Conservation (phyloP, 2,888 invertebrate genomes). For the Drosophila neonasuta region DNA sequence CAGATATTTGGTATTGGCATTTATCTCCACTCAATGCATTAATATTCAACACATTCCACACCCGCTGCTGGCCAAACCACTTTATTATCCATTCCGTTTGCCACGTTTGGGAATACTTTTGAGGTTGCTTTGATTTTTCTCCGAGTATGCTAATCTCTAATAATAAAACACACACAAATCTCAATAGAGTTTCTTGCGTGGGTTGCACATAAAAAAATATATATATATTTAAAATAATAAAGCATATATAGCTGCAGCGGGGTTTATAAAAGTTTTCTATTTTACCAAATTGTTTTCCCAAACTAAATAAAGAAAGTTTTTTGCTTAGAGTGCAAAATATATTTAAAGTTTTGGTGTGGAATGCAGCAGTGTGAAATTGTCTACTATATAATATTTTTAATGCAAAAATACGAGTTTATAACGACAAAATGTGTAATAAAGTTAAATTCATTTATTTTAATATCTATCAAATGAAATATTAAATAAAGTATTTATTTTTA, state of each 20-base stretch:
- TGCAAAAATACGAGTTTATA: background rate
- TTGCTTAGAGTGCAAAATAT: background rate
- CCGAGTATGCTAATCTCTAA: constrained; percentile 30
- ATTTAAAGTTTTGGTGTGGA: background rate
- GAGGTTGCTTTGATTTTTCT: constrained; percentile 30
- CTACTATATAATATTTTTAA: background rate
- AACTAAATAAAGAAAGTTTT: constrained; percentile 1
- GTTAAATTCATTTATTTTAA: background rate
- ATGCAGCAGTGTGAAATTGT: no score
- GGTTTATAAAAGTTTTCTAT: background rate
- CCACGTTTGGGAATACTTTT: constrained; percentile 37
- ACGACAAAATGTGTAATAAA: background rate
- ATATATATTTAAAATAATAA: background rate
- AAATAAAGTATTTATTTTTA: background rate
- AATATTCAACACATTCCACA: constrained; percentile 44
- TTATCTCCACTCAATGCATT: constrained; percentile 40
- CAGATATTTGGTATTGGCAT: constrained; percentile 24
- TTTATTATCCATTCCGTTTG: constrained; percentile 16
- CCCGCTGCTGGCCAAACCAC: constrained; percentile 17
- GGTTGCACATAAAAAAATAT: background rate
- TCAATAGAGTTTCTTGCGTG: background rate
- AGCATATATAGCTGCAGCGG: background rate
- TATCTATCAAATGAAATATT: background rate
- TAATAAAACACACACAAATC: constrained; percentile 4
- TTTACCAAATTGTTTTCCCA: background rate